A percentile compares a stretch with the other conserved stretches of the same genome.
These are phyloP conservation scores for Strix aluco DNA, from an alignment of 2,113 vertebrate genomes.

Conservation along the genomic window DNA sequence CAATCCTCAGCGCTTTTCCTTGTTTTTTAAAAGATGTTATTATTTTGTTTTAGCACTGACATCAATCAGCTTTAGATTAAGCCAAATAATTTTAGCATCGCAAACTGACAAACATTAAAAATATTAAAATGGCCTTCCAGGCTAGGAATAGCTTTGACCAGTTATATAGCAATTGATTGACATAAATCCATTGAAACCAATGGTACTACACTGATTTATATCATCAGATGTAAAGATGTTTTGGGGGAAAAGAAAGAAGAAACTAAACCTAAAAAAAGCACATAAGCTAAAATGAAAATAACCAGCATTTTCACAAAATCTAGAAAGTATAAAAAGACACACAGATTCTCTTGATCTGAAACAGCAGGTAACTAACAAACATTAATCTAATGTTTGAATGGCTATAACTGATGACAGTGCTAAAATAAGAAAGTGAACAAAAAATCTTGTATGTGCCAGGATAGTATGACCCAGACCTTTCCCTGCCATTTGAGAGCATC, in stretches of 20 bases:
- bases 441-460: not conserved
- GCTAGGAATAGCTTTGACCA: not conserved
- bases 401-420: not conserved
- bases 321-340: not conserved
- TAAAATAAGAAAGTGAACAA: not conserved
- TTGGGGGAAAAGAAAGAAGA: not conserved
- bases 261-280: not conserved
- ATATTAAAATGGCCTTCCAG: not conserved
- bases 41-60: not conserved
- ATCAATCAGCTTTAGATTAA: not conserved
- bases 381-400: not conserved
- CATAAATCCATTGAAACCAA: not conserved
- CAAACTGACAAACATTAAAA: not conserved
- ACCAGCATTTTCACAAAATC: not conserved
- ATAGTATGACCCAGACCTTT: not conserved
- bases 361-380: not conserved
- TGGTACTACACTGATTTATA: not conserved
- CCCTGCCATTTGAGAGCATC: not conserved
- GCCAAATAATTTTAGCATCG: slow-evolving; percentile 31
- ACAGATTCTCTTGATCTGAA: not conserved
- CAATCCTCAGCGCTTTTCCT: not conserved
- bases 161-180: not conserved
- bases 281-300: not conserved
- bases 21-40: not conserved
- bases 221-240: not conserved